These are phyloP conservation scores for Garrulus glandarius DNA, from an alignment of 2,797 vertebrate genomes.

Conservation along the genomic window DNA sequence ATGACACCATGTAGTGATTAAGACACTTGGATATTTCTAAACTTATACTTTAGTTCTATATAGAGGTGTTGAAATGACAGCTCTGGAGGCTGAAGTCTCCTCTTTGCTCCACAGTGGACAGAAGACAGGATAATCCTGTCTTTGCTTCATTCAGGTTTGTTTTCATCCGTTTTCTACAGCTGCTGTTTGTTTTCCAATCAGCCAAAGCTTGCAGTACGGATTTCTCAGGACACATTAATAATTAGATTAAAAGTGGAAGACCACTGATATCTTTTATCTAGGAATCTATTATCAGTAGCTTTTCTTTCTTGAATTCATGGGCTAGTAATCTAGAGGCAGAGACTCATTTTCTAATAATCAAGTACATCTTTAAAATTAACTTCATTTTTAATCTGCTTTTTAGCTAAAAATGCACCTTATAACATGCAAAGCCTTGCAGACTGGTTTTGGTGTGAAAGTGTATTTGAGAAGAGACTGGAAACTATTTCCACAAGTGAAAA, in stretches of 20 bases:
- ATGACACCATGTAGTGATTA: neutral
- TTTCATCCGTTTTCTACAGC: neutral
- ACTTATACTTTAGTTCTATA: neutral
- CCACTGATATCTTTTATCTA: neutral
- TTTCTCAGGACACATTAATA: neutral
- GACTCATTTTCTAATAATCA: neutral
- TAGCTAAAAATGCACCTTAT: neutral
- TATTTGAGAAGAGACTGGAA: neutral
- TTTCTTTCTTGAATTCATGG: neutral
- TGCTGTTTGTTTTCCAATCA: neutral
- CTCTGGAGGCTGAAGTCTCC: neutral
- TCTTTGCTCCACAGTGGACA: neutral
- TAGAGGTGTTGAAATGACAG: neutral
- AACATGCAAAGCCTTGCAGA: neutral
- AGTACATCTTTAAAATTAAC: neutral
- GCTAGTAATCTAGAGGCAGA: neutral
- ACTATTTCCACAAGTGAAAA: constrained; percentile 23
- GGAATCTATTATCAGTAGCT: neutral
- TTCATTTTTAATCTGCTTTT: neutral
- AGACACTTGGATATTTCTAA: neutral
- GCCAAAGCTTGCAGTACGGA: neutral
- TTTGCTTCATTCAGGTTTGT: neutral
- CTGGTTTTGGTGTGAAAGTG: neutral
- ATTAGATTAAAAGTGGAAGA: neutral
- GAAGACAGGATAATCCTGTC: neutral